Evolutionary conservation across 2,888 invertebrate genomes (phyloP).

Genomic region (Lamellibrachia satsuma): DNA sequence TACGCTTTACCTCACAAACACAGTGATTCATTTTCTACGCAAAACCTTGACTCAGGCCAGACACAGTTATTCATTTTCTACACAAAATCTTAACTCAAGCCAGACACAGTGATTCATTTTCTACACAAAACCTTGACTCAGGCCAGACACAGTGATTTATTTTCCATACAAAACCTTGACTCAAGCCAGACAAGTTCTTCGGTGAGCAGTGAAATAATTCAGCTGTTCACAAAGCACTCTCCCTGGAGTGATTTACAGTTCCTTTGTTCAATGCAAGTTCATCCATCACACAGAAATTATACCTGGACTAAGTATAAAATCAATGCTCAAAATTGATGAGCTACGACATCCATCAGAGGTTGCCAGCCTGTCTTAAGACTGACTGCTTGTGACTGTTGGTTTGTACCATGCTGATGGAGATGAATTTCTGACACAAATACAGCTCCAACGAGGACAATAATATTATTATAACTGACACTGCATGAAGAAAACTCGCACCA

Average conservation of each 20-base stretch:
- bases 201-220: background rate
- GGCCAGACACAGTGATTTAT: background rate
- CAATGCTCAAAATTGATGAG: background rate
- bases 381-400: background rate
- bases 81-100: background rate
- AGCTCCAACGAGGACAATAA: background rate
- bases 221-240: background rate
- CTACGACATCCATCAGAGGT: background rate
- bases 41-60: background rate
- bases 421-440: background rate
- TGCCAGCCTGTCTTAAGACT: background rate
- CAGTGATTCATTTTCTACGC: background rate
- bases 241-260: background rate
- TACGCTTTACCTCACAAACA: no score
- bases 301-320: constrained; percentile 13
- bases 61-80: background rate
- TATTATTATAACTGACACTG: background rate
- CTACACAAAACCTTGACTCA: background rate
- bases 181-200: background rate
- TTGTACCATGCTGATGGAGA: background rate
- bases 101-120: background rate
- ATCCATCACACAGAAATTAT: background rate
- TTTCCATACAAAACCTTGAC: background rate
- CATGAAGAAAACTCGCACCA: no score
- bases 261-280: background rate